Evolutionary conservation across 2,113 vertebrate species (phyloP), one percentile per base, ranked within the genome.

Genomic region (Gobio gobio): DNA sequence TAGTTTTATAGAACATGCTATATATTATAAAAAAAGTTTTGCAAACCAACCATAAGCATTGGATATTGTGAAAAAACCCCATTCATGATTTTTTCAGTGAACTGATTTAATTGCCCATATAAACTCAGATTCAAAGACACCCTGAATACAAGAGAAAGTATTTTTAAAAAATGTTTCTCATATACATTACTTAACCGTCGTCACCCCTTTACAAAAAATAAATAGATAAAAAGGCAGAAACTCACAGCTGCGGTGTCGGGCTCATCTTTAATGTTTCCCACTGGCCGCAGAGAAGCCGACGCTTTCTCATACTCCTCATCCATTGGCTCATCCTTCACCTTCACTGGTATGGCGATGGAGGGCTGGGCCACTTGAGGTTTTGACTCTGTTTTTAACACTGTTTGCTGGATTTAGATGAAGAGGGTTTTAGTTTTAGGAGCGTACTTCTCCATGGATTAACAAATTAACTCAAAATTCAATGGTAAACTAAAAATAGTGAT

Each of bases 291-390:
- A 29, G 82, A 61, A 26, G 18, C 47, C 3, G 86, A 83, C 7
- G 86, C 86, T 36, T 66, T 74, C 56, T 89, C 88, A 68, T 89
- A 89, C 14, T 87, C 88, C 58, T 89, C 88, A 36, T 88, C 86
- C 88, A 88, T 59, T 10, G 88, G 86, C 59, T 86, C 87, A 78
- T 88, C 84, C 47, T 88, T 88, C 16, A 88, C 77, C 26, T 81
- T 83, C 56, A 84, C 70, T 22, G 63, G 22, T 5, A 47, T 10
- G 2, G 66, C 40, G 6, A 2, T 14, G 14, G 83, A 70, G 9
- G 24, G n/a, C 26, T 58, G 51, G 49, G 29, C 36, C 12, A 9
- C 36, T 54, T 47, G 56, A 45, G 77, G 22, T 40, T 45, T 81
- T 36, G 26, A 24, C 10, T 80, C 84, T 43, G 16, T 3, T 29